Evolutionary conservation across 1,140 invertebrate species (phyloP).

Genomic region (Antheraea mylitta): DNA sequence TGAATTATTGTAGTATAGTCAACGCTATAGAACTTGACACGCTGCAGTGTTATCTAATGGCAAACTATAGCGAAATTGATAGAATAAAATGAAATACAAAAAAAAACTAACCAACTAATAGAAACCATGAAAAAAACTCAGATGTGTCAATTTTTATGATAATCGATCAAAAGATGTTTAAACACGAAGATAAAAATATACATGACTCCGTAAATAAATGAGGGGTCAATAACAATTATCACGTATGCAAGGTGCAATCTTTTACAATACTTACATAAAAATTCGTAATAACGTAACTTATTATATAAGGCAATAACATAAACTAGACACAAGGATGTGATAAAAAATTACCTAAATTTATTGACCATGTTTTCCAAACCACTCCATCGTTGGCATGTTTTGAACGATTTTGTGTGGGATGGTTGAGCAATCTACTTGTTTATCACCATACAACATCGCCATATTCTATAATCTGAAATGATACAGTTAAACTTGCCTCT

Average conservation of each 20-base stretch:
- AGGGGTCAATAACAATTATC: conserved; percentile 2
- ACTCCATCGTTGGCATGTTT: neutral
- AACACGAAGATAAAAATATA: too few relatives aligned
- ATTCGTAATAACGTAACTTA: neutral
- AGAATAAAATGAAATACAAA: too few relatives aligned
- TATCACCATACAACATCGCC: neutral
- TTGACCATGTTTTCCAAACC: neutral
- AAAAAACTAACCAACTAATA: too few relatives aligned
- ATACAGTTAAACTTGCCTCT: neutral
- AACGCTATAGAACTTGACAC: too few relatives aligned
- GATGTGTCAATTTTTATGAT: too few relatives aligned
- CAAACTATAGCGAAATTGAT: too few relatives aligned
- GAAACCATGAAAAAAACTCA: too few relatives aligned
- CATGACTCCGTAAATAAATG: neutral
- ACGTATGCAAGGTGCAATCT: neutral
- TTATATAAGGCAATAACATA: conserved; percentile 1
- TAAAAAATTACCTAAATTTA: neutral
- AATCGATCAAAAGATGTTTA: too few relatives aligned
- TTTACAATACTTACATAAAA: neutral
- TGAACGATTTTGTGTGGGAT: neutral
- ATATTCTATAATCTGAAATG: neutral
- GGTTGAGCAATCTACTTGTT: neutral
- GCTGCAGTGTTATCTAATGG: too few relatives aligned
- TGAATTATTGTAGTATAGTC: too few relatives aligned
- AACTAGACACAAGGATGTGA: neutral